Conservation (phyloP, 1,140 invertebrate species). For the Hermetia illucens region DNA sequence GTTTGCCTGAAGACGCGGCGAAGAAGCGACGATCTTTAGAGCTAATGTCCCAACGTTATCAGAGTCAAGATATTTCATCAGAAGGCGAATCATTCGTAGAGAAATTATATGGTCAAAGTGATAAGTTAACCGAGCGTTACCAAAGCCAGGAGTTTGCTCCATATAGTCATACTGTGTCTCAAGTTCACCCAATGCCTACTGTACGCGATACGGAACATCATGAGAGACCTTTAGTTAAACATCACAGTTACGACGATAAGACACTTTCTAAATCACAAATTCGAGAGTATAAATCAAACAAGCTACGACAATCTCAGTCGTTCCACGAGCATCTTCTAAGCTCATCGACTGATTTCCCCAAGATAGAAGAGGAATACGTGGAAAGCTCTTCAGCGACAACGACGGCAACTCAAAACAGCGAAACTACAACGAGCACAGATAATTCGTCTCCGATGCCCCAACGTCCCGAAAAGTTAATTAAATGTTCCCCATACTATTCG, state of each 20-base stretch:
- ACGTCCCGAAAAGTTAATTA: slow-evolving; percentile 37
- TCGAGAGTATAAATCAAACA: slow-evolving; percentile 42
- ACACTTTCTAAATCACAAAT: slow-evolving; percentile 44
- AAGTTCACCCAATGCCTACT: no score
- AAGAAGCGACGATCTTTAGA: slow-evolving; percentile 24
- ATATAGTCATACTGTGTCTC: background rate
- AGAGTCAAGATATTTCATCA: slow-evolving; percentile 38
- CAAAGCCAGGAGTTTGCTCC: slow-evolving; percentile 43
- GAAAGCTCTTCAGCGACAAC: slow-evolving; percentile 23
- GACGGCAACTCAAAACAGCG: slow-evolving; percentile 21
- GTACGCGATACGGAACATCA: slow-evolving; percentile 21
- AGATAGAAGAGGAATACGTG: slow-evolving; percentile 12
- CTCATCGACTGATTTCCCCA: slow-evolving; percentile 12
- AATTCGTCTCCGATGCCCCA: slow-evolving; percentile 28
- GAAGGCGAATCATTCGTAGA: slow-evolving; percentile 27
- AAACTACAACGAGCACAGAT: slow-evolving; percentile 21
- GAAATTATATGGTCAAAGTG: slow-evolving; percentile 39
- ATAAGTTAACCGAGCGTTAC: slow-evolving; percentile 43
- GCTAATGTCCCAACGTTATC: slow-evolving; percentile 35
- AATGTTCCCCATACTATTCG: slow-evolving; percentile 53
- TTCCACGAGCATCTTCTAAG: slow-evolving; percentile 43
- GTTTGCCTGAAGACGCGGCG: slow-evolving; percentile 7
- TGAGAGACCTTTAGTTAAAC: slow-evolving; percentile 41
- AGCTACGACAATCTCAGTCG: slow-evolving; percentile 42
- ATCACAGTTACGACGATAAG: slow-evolving; percentile 44